Percentiles rank a stretch among this genome's conserved stretches.
Conservation (phyloP, 2,797 vertebrate genomes). For the Labeo calbasu region DNA sequence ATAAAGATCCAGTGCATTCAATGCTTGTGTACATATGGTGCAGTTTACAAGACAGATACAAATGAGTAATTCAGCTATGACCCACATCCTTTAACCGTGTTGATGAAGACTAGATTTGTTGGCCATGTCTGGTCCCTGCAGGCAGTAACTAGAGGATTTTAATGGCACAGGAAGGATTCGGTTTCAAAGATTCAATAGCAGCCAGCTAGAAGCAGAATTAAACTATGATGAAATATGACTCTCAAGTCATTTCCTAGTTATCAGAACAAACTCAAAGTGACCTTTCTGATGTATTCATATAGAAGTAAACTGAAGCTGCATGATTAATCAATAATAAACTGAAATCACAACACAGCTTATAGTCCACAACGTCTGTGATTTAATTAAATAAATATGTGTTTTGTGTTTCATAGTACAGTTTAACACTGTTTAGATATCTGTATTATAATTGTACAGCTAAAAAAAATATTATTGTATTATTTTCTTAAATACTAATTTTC, state of each 20-base stretch:
- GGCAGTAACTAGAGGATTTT: constrained; percentile 38
- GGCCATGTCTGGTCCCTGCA: constrained; percentile 48
- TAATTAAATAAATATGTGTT: neutral
- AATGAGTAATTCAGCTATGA: constrained; percentile 51
- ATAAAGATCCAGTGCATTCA: neutral
- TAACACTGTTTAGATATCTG: neutral
- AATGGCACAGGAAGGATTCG: constrained; percentile 34
- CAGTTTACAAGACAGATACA: constrained; percentile 31
- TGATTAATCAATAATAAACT: neutral
- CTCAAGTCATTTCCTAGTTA: constrained; percentile 7
- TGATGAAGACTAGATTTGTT: constrained; percentile 45
- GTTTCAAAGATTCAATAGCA: constrained; percentile 43
- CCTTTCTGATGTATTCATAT: constrained; percentile 8
- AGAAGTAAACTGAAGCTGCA: neutral
- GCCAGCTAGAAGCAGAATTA: constrained; percentile 15
- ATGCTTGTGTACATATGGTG: constrained; percentile 25
- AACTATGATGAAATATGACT: constrained; percentile 41
- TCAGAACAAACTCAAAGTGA: constrained; percentile 8
- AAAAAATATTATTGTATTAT: neutral
- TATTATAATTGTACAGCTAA: neutral
- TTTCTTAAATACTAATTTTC: no score
- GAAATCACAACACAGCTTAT: neutral
- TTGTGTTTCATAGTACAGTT: neutral
- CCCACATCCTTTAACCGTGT: constrained; percentile 53
- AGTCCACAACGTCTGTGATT: neutral